Base-by-base conservation (phyloP, 2,888 invertebrate species). In the Noctua comes region DNA sequence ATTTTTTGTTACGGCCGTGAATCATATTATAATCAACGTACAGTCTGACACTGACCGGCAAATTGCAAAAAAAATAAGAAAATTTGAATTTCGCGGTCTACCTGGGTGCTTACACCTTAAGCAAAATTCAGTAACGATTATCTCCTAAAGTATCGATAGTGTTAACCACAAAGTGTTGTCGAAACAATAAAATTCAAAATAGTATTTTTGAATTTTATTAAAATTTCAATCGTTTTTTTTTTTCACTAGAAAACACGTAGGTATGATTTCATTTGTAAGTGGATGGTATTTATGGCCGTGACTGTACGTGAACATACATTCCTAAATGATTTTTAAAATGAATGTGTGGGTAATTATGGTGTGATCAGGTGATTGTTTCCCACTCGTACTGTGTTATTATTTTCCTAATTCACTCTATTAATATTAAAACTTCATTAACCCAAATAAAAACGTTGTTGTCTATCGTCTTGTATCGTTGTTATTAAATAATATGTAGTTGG, bases 321-420 rank as follows among this genome's bases (percentile, higher is more conserved):
- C n/a, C 13, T 18, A 36, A 81, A 62, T 59, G n/a, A 36, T 85
- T 57, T 78, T 43, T 62, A 46, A 36, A 36, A 78, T 85, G 31
- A 69, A 24, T 31, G 46, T 40, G 46, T 73, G 4, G 57, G 46
- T 86, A 46, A 86, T 83, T 86, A 77, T 27, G 24, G 62, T 62
- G 73, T 66, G 54, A 86, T 77, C 54, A 73, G 43, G n/a, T 21
- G 8, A 48, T 76, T 77, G 31, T 62, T 77, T 24, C 27, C 18
- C 40, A 62, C 46, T 71, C 40, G 27, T 31, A 36, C 6, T 46
- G 18, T 69, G 27, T 64, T 66, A 68, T 36, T 62, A 59, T 51
- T 71, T 65, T 71, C 48, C 64, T 62, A n/a, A 36, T 64, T 43
- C 27, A 64, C 43, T 76, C 10, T 16, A 21, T 21, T 71, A 51